phyloP scores from a whole-genome alignment of 1,140 invertebrate genomes.

The Oreohelix idahoensis region DNA sequence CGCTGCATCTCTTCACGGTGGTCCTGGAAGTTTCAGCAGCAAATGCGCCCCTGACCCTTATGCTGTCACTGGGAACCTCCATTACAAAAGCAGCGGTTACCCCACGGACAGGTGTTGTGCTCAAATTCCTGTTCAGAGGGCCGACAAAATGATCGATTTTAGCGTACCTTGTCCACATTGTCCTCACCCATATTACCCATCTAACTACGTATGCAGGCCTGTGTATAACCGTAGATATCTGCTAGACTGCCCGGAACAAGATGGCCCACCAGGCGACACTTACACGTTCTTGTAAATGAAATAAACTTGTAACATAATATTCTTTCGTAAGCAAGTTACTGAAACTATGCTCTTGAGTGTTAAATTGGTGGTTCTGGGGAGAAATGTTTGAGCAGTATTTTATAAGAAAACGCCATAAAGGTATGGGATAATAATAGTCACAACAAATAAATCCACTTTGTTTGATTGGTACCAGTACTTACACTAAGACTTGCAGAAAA shows the following conservation, averaged over 20 bases:
- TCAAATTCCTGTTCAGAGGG: not conserved
- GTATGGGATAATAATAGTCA: too few species aligned
- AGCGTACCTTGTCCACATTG: not conserved
- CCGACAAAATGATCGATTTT: not conserved
- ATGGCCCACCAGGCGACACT: constrained; percentile 24
- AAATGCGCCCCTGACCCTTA: not conserved
- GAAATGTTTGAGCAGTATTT: too few species aligned
- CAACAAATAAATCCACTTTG: too few species aligned
- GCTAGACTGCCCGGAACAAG: constrained; percentile 23
- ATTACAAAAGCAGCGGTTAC: not conserved
- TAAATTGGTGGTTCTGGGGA: too few species aligned
- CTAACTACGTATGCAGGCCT: constrained; percentile 21
- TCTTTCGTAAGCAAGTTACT: too few species aligned
- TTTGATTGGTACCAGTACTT: too few species aligned
- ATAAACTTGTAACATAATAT: too few species aligned
- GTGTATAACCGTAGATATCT: constrained; percentile 25
- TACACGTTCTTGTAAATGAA: constrained; percentile 25
- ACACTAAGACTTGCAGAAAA: too few species aligned
- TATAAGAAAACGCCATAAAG: too few species aligned
- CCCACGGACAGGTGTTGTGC: not conserved
- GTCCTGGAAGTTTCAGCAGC: not conserved
- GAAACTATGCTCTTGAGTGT: too few species aligned
- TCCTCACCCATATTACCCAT: not conserved
- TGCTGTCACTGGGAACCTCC: not conserved
- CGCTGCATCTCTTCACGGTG: not conserved